phyloP scores from a whole-genome alignment of 2,888 invertebrate species.

The Auanema sp. region DNA sequence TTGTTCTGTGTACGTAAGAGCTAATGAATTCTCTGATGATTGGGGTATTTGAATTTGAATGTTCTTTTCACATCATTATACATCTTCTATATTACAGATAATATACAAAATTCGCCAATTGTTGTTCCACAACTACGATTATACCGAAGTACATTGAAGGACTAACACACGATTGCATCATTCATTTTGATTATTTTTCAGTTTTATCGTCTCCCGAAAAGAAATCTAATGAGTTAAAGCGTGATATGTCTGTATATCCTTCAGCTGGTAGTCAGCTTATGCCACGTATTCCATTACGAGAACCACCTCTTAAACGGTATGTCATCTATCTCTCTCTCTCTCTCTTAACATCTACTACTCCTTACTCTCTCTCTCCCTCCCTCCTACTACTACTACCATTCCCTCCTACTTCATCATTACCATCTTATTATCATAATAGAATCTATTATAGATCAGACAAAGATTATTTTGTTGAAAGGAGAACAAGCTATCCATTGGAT shows the following conservation, averaged over 20 bases:
- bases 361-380: too few relatives aligned
- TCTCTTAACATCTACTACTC: too few relatives aligned
- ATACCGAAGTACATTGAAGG: background rate
- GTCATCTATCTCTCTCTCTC: background rate
- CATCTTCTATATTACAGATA: background rate
- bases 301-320: constrained; percentile 22
- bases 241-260: constrained; percentile 20
- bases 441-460: constrained; percentile 17
- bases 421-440: background rate
- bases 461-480: constrained; percentile 16
- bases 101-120: background rate
- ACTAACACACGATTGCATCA: background rate
- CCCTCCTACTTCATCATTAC: too few relatives aligned
- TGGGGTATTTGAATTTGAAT: background rate
- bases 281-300: constrained; percentile 18
- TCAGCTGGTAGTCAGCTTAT: constrained; percentile 17
- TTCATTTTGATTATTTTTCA: background rate
- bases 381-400: too few relatives aligned
- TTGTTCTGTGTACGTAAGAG: background rate
- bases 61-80: background rate
- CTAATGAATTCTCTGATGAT: too few relatives aligned
- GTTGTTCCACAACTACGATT: background rate
- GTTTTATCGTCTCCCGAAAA: too few relatives aligned
- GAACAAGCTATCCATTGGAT: constrained; percentile 16
- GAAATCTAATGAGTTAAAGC: constrained; percentile 10